Evolutionary conservation across 2,888 invertebrate species (phyloP).

Genomic region (Drosophila paramelanica): DNA sequence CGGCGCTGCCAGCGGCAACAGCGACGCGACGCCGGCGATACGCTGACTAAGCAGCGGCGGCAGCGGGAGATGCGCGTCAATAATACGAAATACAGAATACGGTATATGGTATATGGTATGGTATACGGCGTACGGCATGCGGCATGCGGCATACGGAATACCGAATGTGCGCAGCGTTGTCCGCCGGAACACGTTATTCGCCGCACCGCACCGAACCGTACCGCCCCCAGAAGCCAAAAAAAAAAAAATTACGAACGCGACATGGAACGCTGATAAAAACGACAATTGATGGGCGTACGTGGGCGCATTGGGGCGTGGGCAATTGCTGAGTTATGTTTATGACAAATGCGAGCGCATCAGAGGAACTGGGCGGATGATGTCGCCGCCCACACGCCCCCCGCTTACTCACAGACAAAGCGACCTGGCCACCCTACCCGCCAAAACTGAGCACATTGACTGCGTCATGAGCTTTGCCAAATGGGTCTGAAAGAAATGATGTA

Average conservation of each 20-base stretch:
- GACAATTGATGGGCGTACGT: slow-evolving; percentile 80
- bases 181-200: slow-evolving; percentile 17
- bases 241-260: slow-evolving; percentile 72
- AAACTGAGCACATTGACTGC: not conserved
- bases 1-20: slow-evolving; percentile 51
- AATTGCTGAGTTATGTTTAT: slow-evolving; percentile 81
- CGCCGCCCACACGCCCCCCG: slow-evolving; percentile 23
- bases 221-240: slow-evolving; percentile 47
- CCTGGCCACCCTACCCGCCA: not conserved
- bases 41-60: slow-evolving; percentile 63
- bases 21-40: slow-evolving; percentile 40
- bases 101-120: slow-evolving; percentile 19
- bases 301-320: slow-evolving; percentile 76
- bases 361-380: slow-evolving; percentile 39
- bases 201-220: not conserved
- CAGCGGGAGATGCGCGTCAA: slow-evolving; percentile 39
- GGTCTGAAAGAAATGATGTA: not conserved
- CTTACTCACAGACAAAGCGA: too few species aligned
- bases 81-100: slow-evolving; percentile 52
- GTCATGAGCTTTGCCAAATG: not conserved
- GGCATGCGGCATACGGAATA: slow-evolving; percentile 25
- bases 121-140: slow-evolving; percentile 22
- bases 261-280: slow-evolving; percentile 74
- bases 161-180: slow-evolving; percentile 15
- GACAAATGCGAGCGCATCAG: slow-evolving; percentile 64